phyloP scores from a whole-genome alignment of 2,888 invertebrate genomes.

The Brachycybe producta region DNA sequence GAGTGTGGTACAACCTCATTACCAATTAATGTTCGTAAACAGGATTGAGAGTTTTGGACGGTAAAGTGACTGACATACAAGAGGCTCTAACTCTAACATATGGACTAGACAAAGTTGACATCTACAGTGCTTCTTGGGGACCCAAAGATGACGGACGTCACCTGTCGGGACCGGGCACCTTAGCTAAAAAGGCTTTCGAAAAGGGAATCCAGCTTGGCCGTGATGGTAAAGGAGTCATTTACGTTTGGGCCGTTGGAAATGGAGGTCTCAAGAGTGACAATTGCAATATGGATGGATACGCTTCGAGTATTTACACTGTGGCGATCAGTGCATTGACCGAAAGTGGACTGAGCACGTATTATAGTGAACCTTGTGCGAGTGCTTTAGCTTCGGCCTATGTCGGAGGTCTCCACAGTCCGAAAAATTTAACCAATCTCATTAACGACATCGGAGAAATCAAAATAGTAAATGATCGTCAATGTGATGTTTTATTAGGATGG shows the following conservation, averaged over 20 bases:
- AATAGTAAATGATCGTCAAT: slow-evolving; percentile 21
- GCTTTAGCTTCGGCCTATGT: slow-evolving; percentile 24
- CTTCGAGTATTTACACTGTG: slow-evolving; percentile 35
- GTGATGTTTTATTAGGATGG: not conserved
- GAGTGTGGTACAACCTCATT: not conserved
- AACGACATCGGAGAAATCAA: slow-evolving; percentile 17
- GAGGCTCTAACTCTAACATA: slow-evolving; percentile 34
- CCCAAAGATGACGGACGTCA: slow-evolving; percentile 34
- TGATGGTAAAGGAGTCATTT: slow-evolving; percentile 34
- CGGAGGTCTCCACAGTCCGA: slow-evolving; percentile 20
- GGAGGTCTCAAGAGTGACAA: slow-evolving; percentile 34
- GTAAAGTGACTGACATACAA: slow-evolving; percentile 32
- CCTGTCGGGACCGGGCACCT: slow-evolving; percentile 34
- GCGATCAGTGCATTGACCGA: slow-evolving; percentile 35
- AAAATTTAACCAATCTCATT: not conserved
- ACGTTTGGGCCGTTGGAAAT: slow-evolving; percentile 38
- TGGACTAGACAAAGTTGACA: slow-evolving; percentile 31
- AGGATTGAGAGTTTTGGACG: slow-evolving; percentile 36
- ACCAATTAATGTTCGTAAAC: too few relatives aligned
- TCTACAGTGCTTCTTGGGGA: slow-evolving; percentile 36
- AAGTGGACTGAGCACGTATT: slow-evolving; percentile 23
- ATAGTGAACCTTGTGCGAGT: slow-evolving; percentile 25
- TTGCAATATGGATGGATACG: slow-evolving; percentile 39
- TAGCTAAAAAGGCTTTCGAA: slow-evolving; percentile 32
- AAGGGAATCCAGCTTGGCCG: slow-evolving; percentile 35